Evolutionary conservation across 2,113 vertebrate genomes (phyloP).

Genomic region (Lates calcarifer): DNA sequence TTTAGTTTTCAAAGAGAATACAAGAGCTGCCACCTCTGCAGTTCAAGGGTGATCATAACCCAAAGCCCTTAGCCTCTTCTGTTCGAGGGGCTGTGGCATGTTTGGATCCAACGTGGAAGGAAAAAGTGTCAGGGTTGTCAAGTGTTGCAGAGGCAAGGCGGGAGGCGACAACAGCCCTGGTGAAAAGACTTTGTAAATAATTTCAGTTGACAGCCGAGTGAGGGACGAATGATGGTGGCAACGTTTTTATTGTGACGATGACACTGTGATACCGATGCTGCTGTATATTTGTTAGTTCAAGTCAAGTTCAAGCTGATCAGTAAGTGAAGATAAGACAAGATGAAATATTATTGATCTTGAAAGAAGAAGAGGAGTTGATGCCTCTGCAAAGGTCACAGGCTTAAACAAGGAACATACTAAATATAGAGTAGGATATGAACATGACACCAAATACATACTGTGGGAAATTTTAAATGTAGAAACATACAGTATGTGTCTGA

Average conservation of each 20-base stretch:
- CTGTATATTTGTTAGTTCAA: background rate
- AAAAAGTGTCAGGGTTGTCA: conserved; percentile 8
- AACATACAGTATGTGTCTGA: too few species aligned
- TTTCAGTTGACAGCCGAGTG: conserved; percentile 43
- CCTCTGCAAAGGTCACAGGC: background rate
- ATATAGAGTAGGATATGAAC: background rate
- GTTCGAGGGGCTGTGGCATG: conserved; percentile 6
- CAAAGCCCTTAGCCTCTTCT: conserved; percentile 39
- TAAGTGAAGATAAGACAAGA: background rate
- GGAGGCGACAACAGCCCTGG: conserved; percentile 39
- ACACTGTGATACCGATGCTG: background rate
- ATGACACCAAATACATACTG: background rate
- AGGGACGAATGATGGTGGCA: conserved; percentile 14
- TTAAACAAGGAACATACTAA: background rate
- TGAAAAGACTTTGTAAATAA: conserved; percentile 35
- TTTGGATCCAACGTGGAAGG: conserved; percentile 27
- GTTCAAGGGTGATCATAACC: conserved; percentile 64
- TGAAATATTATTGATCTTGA: conserved; percentile 14
- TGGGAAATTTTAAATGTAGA: too few species aligned
- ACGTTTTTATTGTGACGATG: conserved; percentile 12
- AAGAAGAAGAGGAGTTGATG: background rate
- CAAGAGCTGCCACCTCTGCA: conserved; percentile 43
- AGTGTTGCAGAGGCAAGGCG: conserved; percentile 13
- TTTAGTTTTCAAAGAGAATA: conserved; percentile 69
- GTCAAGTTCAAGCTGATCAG: background rate